Base-by-base conservation (phyloP, 2,888 invertebrate species). In the Hyles lineata region DNA sequence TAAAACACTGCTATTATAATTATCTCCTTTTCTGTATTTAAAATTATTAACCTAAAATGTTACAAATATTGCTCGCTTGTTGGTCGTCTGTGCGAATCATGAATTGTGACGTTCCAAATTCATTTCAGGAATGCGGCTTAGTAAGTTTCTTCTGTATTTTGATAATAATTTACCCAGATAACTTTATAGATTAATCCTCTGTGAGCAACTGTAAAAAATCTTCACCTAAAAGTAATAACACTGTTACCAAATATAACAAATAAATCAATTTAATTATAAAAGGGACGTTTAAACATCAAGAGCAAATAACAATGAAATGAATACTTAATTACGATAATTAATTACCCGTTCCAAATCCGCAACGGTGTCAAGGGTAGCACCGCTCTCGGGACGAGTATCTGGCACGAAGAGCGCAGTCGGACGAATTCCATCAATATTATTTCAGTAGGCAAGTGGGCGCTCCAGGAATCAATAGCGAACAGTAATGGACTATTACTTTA, bases 401-500 rank as follows among this genome's bases (percentile, higher is more conserved):
- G 55, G 55, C 55, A 55, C 55, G 55, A n/a, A 19, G 55, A 55
- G 55, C 17, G 55, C 55, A 55, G 7, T 8, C 5, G 35, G 52
- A 63, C 32, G 23, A 55, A 32, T 35, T 23, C 23, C 23, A 58
- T 58, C 25, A 58, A 67, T 67, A 58, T 35, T 72, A 72, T 63
- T 61, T 72, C 58, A 63, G 63, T 55, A 55, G 55, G 25, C 62
- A 29, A 71, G 32, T 72, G 62, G 70, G 32, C 62, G 72, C 63
- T 55, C 67, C 72, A 67, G 72, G 58, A 63, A 67, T 55, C 72
- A 67, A 63, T 67, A 72, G 63, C 63, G 52, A 77, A 63, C 72
- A 60, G 72, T 74, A 72, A 82, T 83, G 73, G 82, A 78, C 83
- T 80, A 83, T 85, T 84, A 84, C 80, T 80, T 77, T 80, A 82